Evolutionary conservation across 2,113 vertebrate genomes (phyloP).

Genomic region (Pollimyrus isidori): DNA sequence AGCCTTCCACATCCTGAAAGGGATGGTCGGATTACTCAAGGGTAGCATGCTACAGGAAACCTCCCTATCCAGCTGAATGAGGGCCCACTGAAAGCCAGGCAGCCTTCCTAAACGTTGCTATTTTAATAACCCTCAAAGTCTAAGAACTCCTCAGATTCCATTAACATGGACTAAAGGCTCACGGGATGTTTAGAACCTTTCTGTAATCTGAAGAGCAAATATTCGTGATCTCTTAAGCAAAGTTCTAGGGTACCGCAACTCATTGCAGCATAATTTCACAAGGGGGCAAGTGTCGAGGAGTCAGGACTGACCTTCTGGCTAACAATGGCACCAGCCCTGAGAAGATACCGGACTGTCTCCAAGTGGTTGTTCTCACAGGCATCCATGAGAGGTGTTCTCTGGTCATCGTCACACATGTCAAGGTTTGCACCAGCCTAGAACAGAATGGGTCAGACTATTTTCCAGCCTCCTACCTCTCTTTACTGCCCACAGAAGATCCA

Average conservation of each 20-base stretch:
- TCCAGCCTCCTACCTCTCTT: background rate
- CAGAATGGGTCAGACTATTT: background rate
- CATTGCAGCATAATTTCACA: background rate
- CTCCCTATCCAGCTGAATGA: background rate
- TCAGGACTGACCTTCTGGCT: slow-evolving; percentile 73
- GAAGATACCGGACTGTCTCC: slow-evolving; percentile 85
- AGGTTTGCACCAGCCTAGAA: slow-evolving; percentile 90
- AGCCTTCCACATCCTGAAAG: slow-evolving; percentile 85
- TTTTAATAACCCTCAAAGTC: background rate
- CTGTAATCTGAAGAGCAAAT: background rate
- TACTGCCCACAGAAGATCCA: background rate
- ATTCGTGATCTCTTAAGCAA: background rate
- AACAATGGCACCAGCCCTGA: slow-evolving; percentile 85
- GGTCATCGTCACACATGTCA: slow-evolving; percentile 91
- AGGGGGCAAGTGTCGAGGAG: background rate
- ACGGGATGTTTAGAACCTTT: background rate
- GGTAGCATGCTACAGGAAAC: no score
- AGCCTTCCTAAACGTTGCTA: background rate
- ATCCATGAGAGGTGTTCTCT: slow-evolving; percentile 93
- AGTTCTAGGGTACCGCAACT: background rate
- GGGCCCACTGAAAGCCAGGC: background rate
- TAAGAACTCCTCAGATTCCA: background rate
- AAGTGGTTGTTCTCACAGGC: slow-evolving; percentile 94
- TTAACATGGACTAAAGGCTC: background rate
- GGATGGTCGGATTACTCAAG: background rate